Evolutionary conservation across 2,797 vertebrate genomes (phyloP).

Genomic region (Anguilla marmorata): DNA sequence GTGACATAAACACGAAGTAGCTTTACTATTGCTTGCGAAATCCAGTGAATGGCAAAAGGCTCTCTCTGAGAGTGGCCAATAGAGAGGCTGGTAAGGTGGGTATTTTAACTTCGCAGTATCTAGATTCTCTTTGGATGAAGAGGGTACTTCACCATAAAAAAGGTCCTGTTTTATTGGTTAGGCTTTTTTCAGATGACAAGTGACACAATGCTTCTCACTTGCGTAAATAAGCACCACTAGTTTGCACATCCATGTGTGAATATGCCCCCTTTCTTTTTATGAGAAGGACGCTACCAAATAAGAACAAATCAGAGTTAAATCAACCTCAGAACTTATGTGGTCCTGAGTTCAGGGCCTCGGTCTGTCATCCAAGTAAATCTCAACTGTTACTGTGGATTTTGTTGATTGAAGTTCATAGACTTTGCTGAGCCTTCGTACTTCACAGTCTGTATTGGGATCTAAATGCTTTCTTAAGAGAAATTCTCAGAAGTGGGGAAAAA

Average conservation of each 20-base stretch:
- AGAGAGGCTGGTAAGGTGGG: not conserved
- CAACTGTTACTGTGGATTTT: not conserved
- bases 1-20: constrained; percentile 10
- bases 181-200: not conserved
- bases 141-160: not conserved
- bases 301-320: not conserved
- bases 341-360: not conserved
- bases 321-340: not conserved
- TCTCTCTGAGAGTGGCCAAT: not conserved
- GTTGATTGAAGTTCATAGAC: not conserved
- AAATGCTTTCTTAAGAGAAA: not conserved
- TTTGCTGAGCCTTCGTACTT: not conserved
- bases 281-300: not conserved
- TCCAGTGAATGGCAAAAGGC: not conserved
- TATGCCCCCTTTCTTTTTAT: not conserved
- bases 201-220: not conserved
- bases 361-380: not conserved
- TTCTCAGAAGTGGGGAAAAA: not conserved
- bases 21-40: constrained; percentile 10
- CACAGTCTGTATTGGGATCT: not conserved
- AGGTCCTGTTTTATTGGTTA: not conserved
- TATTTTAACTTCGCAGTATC: not conserved
- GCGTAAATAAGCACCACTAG: not conserved
- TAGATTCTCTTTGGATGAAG: not conserved
- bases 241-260: not conserved